Conservation (phyloP, 2,888 invertebrate genomes). For the Eilema depressum region DNA sequence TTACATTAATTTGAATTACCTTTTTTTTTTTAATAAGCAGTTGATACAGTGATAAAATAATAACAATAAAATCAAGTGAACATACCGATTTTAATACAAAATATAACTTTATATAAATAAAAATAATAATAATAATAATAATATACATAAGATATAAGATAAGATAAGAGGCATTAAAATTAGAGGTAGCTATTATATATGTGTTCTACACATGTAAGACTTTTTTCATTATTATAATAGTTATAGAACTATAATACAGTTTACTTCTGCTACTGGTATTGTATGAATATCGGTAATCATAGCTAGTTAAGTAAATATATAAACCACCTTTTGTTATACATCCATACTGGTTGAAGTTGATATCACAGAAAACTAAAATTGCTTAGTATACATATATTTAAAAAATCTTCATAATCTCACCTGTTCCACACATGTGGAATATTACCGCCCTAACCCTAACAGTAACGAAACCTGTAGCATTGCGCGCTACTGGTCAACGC, state of each 20-base stretch:
- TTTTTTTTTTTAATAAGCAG: slow-evolving; percentile 8
- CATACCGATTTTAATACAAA: slow-evolving; percentile 38
- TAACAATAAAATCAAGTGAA: slow-evolving; percentile 26
- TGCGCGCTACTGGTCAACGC: slow-evolving; percentile 88
- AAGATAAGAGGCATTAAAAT: not conserved
- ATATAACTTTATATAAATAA: not conserved
- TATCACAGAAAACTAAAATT: slow-evolving; percentile 74
- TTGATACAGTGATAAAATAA: slow-evolving; percentile 34
- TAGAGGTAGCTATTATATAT: not conserved
- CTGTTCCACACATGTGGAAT: slow-evolving; percentile 84
- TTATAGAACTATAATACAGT: not conserved
- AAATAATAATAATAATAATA: slow-evolving; percentile 6
- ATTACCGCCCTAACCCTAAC: slow-evolving; percentile 84
- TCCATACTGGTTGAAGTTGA: slow-evolving; percentile 55
- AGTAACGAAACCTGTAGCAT: slow-evolving; percentile 86
- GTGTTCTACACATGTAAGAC: not conserved
- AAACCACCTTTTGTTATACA: slow-evolving; percentile 54
- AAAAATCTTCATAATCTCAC: slow-evolving; percentile 86
- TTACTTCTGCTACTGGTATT: not conserved
- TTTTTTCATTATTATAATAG: not conserved
- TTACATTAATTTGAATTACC: slow-evolving; percentile 22
- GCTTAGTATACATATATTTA: slow-evolving; percentile 75
- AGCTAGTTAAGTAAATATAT: slow-evolving; percentile 51
- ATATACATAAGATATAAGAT: not conserved
- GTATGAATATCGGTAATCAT: slow-evolving; percentile 48